Evolutionary conservation across 2,113 vertebrate species (phyloP), one percentile per base, ranked within the genome.

Genomic region (Nycticryphes semicollaris): DNA sequence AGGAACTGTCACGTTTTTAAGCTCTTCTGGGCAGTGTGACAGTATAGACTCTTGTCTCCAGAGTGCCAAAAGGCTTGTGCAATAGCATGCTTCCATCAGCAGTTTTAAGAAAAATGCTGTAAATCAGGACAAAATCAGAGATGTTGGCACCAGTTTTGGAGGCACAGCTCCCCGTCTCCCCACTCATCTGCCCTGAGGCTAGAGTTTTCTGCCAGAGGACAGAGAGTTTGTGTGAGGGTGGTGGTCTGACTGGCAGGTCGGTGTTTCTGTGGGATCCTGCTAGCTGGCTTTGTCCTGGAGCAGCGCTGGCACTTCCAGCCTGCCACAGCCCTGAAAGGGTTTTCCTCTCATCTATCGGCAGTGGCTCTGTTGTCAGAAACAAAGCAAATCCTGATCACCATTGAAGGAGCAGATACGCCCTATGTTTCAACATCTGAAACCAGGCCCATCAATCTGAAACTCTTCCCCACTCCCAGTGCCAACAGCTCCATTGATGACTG

Each of bases 381-480:
- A 95, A 90, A 96, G 88, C 45, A 74, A 92, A 85, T 87, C 59
- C 50, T n/a, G 66, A 76, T 93, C 80, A 17, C 48, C 35, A 27
- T 8, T 92, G 91, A 94, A 84, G 66, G 31, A 79, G 48, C 66
- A 73, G 91, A 91, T 94, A 87, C 33, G 50, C 93, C 91, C 86
- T 54, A 48, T 76, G 85, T 95, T 96, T 94, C 87, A 92, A 62
- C 91, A 89, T 86, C n/a, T 91, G 89, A 95, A 94, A 89, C 86
- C 57, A 37, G 74, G 90, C 83, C 80, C 93, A 86, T 95, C 94
- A 93, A 91, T 95, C 88, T 90, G 93, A 89, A 96, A 78, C 60
- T 33, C 9, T 74, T 94, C 86, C 89, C 57, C 9, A 22, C 64
- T 93, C 85, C 78, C 70, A 20, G 77, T 95, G 87, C 93, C 93